A percentile compares a stretch with the other conserved stretches of the same genome.
Conservation (phyloP, 2,797 vertebrate genomes). For the Anomalospiza imberbis region DNA sequence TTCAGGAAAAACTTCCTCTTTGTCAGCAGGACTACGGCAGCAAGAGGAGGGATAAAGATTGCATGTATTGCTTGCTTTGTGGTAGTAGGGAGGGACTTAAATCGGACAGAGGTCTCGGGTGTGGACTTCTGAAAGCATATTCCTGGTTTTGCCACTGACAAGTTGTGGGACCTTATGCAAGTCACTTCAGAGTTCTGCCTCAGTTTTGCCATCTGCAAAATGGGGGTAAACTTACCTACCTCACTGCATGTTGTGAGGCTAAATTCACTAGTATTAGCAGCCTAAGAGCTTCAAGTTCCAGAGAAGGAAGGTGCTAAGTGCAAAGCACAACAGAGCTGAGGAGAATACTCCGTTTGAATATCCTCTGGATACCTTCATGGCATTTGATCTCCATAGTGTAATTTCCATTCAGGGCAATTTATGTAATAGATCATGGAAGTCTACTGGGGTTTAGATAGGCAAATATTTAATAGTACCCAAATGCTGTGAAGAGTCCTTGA, state of each 20-base stretch:
- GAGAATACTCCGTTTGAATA: neutral
- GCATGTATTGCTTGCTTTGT: slow-evolving; percentile 33
- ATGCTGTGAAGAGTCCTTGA: neutral
- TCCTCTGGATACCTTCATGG: neutral
- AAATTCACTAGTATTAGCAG: slow-evolving; percentile 54
- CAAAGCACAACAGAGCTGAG: slow-evolving; percentile 31
- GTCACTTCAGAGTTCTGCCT: slow-evolving; percentile 40
- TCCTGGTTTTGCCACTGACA: slow-evolving; percentile 14
- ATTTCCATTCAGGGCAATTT: neutral
- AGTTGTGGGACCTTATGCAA: neutral
- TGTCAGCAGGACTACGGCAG: neutral
- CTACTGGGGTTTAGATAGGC: neutral
- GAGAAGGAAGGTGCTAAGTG: slow-evolving; percentile 36
- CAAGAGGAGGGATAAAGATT: neutral
- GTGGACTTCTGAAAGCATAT: neutral
- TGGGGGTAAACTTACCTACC: slow-evolving; percentile 45
- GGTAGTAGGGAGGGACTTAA: slow-evolving; percentile 24
- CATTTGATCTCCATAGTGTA: neutral
- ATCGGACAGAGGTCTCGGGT: neutral
- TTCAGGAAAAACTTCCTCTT: slow-evolving; percentile 27
- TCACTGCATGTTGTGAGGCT: slow-evolving; percentile 60
- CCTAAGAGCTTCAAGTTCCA: slow-evolving; percentile 28
- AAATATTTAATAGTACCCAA: neutral
- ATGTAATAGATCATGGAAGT: neutral
- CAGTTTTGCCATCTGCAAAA: slow-evolving; percentile 40